A percentile compares a stretch with the other conserved stretches of the same genome.
phyloP scores from a whole-genome alignment of 2,888 invertebrate genomes.

The Nasonia oneida region DNA sequence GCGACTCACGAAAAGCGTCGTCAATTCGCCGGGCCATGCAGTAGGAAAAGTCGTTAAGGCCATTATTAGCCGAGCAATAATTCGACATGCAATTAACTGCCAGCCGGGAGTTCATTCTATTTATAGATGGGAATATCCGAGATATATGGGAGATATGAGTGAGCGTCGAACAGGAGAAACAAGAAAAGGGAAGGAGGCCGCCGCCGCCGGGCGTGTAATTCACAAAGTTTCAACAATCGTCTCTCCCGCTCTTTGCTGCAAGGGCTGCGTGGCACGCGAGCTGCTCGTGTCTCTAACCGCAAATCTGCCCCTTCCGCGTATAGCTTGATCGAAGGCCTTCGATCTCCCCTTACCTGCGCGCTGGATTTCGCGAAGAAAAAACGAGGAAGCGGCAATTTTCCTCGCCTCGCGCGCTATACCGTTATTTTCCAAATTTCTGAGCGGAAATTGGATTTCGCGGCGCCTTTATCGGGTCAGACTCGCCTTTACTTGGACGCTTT shows the following conservation, averaged over 20 bases:
- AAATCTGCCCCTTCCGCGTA: constrained; percentile 50
- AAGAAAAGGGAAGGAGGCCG: constrained; percentile 34
- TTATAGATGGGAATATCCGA: constrained; percentile 38
- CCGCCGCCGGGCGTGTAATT: constrained; percentile 38
- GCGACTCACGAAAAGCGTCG: not conserved
- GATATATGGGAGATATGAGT: not conserved
- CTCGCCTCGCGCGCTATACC: not conserved
- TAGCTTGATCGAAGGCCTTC: constrained; percentile 47
- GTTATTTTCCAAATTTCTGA: not conserved
- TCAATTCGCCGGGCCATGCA: not conserved
- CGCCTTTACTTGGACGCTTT: not conserved
- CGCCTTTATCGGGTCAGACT: not conserved
- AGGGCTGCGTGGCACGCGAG: constrained; percentile 51
- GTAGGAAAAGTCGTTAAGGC: constrained; percentile 13
- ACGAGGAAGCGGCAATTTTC: not conserved
- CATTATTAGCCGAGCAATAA: constrained; percentile 21
- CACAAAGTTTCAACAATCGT: constrained; percentile 60
- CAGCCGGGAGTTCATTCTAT: constrained; percentile 9
- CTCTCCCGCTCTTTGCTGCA: not conserved
- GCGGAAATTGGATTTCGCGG: not conserved
- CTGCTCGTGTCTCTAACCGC: constrained; percentile 47
- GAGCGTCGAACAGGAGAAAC: constrained; percentile 13
- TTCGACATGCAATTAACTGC: constrained; percentile 24
- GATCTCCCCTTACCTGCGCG: not conserved
- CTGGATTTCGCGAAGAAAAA: not conserved